These are phyloP conservation scores for Alfaro cultratus DNA, from an alignment of 2,797 vertebrate genomes.

Conservation along the genomic window DNA sequence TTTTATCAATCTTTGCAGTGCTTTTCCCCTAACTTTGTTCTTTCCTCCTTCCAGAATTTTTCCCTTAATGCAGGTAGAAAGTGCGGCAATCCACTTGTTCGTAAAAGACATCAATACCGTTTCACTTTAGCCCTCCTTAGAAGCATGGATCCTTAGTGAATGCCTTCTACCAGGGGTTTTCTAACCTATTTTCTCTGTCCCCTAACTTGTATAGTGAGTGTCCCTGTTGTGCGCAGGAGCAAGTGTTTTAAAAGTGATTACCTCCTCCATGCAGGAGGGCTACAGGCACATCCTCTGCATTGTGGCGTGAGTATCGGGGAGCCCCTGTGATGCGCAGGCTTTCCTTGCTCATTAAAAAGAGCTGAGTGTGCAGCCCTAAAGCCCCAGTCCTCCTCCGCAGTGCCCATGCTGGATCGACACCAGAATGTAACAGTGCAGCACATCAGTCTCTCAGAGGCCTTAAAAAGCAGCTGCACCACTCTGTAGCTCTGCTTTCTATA, in stretches of 20 bases:
- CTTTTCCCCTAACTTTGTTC: constrained; percentile 2
- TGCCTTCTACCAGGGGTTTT: constrained; percentile 17
- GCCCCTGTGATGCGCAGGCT: constrained; percentile 62
- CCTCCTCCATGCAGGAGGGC: constrained; percentile 29
- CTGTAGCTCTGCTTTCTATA: constrained; percentile 33
- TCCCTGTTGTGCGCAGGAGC: constrained; percentile 34
- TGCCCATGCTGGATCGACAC: constrained; percentile 70
- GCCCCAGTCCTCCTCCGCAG: constrained; percentile 71
- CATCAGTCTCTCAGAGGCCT: constrained; percentile 53
- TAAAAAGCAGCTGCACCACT: constrained; percentile 49
- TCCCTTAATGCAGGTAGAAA: background rate
- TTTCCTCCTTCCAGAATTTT: constrained; percentile 7
- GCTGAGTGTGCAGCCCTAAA: constrained; percentile 71
- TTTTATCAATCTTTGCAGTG: constrained; percentile 11
- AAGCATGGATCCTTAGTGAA: background rate
- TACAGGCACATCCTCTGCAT: constrained; percentile 49
- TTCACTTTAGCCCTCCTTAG: constrained; percentile 5
- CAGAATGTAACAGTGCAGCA: constrained; percentile 60
- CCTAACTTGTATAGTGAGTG: constrained; percentile 20
- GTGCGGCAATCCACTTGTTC: background rate
- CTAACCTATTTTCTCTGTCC: constrained; percentile 20
- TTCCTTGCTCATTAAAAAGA: constrained; percentile 74
- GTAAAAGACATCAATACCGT: background rate
- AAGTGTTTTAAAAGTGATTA: constrained; percentile 55
- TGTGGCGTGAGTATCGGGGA: constrained; percentile 65